Evolutionary conservation across 2,888 invertebrate species (phyloP), one percentile per base, ranked within the genome.

Genomic region (Chouioia cunea): DNA sequence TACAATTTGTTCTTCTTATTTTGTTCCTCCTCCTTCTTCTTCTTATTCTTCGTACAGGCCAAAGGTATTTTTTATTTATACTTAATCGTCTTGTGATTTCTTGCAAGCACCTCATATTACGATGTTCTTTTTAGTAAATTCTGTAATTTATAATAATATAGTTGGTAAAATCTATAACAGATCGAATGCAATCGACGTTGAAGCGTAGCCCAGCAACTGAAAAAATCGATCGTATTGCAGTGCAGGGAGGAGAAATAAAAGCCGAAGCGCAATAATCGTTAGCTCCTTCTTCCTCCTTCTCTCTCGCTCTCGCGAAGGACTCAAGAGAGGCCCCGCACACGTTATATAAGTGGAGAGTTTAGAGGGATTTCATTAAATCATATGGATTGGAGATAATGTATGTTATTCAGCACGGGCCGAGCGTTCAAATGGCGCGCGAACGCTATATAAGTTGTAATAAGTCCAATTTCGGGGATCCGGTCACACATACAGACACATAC

Each of bases 361-460:
- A 85, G 84, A 85, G 82, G 82, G 82, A 85, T 85, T 85, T 85
- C 85, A 85, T 85, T 85, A 85, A 85, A 85, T 85, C 85, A 85
- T 85, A 85, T 84, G 83, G 83, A 85, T 85, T 83, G 85, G 81
- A 78, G 81, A 82, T 85, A 85, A 85, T 85, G 83, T 84, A 84
- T 85, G 85, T 85, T 85, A 85, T 85, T 83, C 82, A 83, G 70
- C 8, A 77, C 78, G 82, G 81, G 44, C 58, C 79, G 79, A 83
- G 82, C 85, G 84, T 85, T 84, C 84, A 83, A 85, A 85, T 85
- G 83, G 83, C 81, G 82, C 80, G 36, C 36, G 36, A 36, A 10
- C 36, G 83, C 83, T 83, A 82, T 84, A 85, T 85, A 85, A 85
- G 85, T 85, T 85, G 85, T 85, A 85, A 85, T 85, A 84, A 85